Evolutionary conservation across 2,113 vertebrate genomes (phyloP).

Genomic region (Alligator mississippiensis): DNA sequence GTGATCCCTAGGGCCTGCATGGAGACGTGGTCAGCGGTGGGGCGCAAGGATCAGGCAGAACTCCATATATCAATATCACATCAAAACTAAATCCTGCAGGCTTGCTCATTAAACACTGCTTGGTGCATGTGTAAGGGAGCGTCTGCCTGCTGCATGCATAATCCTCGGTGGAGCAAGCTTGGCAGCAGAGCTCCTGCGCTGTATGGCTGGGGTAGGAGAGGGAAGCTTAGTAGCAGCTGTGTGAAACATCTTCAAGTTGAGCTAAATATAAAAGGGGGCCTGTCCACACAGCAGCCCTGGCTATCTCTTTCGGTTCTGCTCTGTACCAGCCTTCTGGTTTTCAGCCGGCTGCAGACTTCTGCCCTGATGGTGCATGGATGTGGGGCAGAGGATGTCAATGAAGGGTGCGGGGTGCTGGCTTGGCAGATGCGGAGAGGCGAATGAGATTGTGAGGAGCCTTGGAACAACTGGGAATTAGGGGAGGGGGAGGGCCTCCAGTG

Average conservation of each 20-base stretch:
- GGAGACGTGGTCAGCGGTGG: too few relatives aligned
- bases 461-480: too few relatives aligned
- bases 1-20: too few relatives aligned
- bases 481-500: too few relatives aligned
- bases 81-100: too few relatives aligned
- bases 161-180: background rate
- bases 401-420: too few relatives aligned
- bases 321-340: background rate
- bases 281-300: background rate
- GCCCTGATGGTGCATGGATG: fast-evolving
- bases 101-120: background rate
- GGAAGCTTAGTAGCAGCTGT: background rate
- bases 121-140: background rate
- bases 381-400: background rate
- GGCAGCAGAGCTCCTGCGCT: background rate
- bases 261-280: background rate
- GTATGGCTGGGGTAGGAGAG: background rate
- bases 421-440: background rate
- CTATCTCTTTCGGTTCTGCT: background rate
- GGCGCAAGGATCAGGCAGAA: too few relatives aligned
- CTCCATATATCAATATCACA: too few relatives aligned
- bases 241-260: background rate
- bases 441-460: too few relatives aligned
- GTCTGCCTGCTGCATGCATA: background rate
- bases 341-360: background rate